These are phyloP conservation scores for Cosmia trapezina DNA, from an alignment of 2,888 invertebrate genomes.

Conservation along the genomic window DNA sequence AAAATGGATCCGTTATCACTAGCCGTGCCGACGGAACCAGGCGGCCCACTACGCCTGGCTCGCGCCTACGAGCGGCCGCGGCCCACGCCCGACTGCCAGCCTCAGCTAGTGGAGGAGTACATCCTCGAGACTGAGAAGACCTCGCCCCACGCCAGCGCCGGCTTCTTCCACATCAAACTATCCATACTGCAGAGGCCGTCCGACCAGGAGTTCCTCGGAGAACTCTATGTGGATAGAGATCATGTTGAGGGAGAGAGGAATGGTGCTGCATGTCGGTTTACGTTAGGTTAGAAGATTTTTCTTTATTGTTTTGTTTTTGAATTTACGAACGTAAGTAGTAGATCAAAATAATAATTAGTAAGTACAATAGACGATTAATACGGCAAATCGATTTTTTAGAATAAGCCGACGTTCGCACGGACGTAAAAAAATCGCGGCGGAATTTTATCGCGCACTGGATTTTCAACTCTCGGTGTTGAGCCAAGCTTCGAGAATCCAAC, in stretches of 20 bases:
- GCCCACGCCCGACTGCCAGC: slow-evolving; percentile 93
- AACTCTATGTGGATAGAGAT: slow-evolving; percentile 97
- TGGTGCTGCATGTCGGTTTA: slow-evolving; percentile 95
- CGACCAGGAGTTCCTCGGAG: slow-evolving; percentile 97
- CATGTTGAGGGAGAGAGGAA: slow-evolving; percentile 94
- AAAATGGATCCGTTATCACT: slow-evolving; percentile 91
- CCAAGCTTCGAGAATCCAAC: no score
- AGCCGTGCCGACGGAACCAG: slow-evolving; percentile 88
- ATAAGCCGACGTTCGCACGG: no score
- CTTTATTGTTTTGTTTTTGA: neutral
- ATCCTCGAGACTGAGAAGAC: slow-evolving; percentile 95
- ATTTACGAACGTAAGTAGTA: neutral
- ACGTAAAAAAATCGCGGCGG: no score
- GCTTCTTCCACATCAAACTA: slow-evolving; percentile 96
- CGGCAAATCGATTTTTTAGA: no score
- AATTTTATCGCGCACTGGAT: no score
- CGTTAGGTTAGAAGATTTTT: slow-evolving; percentile 85
- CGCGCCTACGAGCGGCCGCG: slow-evolving; percentile 91
- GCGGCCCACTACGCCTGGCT: slow-evolving; percentile 81
- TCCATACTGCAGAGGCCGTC: slow-evolving; percentile 96
- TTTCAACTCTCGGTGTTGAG: no score
- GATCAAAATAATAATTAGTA: neutral
- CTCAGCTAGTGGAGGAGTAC: slow-evolving; percentile 96
- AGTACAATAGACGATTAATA: no score
- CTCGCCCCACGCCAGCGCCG: slow-evolving; percentile 90